Percentiles rank a stretch among this genome's conserved stretches.
phyloP scores from a whole-genome alignment of 2,797 vertebrate genomes.

The Microhierax caerulescens region DNA sequence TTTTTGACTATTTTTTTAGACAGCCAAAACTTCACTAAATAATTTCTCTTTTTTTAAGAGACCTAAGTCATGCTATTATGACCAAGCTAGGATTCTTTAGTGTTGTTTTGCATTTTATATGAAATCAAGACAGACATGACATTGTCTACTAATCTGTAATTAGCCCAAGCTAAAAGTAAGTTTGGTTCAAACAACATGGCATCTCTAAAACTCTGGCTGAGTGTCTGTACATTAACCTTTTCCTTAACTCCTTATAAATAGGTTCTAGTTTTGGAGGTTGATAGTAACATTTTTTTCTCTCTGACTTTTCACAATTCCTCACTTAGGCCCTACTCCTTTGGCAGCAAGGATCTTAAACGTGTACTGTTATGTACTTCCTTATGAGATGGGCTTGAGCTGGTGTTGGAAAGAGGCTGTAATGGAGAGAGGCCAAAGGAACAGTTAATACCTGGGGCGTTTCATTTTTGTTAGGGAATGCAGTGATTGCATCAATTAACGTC shows the following conservation, averaged over 20 bases:
- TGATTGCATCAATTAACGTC: background rate
- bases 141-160: background rate
- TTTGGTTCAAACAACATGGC: background rate
- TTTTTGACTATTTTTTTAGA: background rate
- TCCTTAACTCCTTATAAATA: background rate
- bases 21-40: background rate
- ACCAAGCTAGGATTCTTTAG: background rate
- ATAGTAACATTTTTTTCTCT: background rate
- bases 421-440: background rate
- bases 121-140: background rate
- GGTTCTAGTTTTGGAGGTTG: background rate
- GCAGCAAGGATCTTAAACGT: background rate
- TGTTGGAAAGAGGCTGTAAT: background rate
- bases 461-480: background rate
- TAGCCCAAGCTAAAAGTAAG: background rate
- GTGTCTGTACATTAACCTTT: background rate
- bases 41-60: background rate
- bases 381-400: background rate
- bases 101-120: background rate
- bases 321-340: background rate
- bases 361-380: background rate
- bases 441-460: background rate
- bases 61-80: background rate
- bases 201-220: background rate
- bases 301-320: background rate